These are phyloP conservation scores for Fregetta grallaria DNA, from an alignment of 2,113 vertebrate species.

Conservation along the genomic window DNA sequence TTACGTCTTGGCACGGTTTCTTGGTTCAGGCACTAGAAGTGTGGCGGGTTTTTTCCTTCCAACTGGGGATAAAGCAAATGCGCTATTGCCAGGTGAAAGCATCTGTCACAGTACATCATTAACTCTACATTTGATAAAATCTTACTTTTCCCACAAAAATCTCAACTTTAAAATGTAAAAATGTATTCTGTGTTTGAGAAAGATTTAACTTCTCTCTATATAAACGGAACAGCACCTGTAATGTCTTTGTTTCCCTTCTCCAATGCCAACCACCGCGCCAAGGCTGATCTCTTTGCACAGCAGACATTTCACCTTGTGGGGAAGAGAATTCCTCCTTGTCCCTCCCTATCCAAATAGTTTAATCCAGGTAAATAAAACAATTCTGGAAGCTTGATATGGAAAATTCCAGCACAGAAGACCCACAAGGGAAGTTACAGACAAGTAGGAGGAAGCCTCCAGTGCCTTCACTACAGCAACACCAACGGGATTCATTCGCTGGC, in stretches of 20 bases:
- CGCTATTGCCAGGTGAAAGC: background rate
- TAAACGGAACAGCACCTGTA: background rate
- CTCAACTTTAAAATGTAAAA: background rate
- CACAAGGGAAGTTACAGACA: background rate
- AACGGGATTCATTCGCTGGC: rapidly evolving
- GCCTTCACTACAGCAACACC: background rate
- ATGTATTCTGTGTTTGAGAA: background rate
- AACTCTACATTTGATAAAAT: background rate
- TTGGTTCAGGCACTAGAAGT: background rate
- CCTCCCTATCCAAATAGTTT: background rate
- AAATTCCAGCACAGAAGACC: background rate
- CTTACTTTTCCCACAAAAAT: background rate
- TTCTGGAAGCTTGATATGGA: background rate
- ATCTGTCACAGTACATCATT: background rate
- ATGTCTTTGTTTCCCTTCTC: background rate
- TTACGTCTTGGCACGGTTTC: background rate
- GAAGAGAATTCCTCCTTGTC: background rate
- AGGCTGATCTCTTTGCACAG: background rate
- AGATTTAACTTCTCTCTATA: too few species aligned
- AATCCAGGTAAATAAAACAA: background rate
- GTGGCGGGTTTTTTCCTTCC: background rate
- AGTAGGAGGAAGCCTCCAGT: background rate
- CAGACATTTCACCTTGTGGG: background rate
- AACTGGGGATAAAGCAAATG: background rate
- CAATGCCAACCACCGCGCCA: background rate